Conservation (phyloP, 2,797 vertebrate genomes). For the Myiotriccus ornatus region DNA sequence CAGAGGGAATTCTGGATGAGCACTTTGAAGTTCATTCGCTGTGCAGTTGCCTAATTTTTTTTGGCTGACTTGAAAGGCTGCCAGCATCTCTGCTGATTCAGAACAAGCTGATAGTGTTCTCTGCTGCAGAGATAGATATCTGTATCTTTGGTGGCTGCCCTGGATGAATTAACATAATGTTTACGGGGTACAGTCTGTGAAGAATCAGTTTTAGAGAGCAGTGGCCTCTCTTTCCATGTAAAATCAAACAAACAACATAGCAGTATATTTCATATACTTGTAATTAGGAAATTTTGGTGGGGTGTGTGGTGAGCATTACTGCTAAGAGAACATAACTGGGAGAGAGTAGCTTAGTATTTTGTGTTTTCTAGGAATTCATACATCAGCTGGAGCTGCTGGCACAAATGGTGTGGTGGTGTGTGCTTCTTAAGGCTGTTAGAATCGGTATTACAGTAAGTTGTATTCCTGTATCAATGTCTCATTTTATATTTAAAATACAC, state of each 20-base stretch:
- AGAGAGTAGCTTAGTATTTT: neutral
- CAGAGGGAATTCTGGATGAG: neutral
- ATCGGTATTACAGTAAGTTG: neutral
- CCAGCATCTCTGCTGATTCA: slow-evolving; percentile 40
- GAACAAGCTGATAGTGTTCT: slow-evolving; percentile 62
- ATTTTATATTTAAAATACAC: neutral
- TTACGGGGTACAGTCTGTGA: neutral
- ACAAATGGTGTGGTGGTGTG: neutral
- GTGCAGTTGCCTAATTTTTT: slow-evolving; percentile 10
- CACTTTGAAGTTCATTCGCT: slow-evolving; percentile 18
- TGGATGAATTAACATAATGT: slow-evolving; percentile 27
- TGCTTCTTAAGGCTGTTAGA: neutral
- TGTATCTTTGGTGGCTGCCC: slow-evolving; percentile 2
- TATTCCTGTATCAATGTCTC: neutral
- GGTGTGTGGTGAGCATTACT: fast-evolving
- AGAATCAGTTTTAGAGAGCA: neutral
- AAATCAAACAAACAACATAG: neutral
- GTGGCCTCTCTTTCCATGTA: neutral
- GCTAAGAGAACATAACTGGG: neutral
- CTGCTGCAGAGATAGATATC: slow-evolving; percentile 19
- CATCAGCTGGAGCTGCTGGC: neutral
- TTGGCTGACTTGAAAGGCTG: neutral
- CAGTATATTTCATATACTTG: neutral
- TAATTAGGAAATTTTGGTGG: neutral
- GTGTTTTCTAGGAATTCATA: neutral